These are phyloP conservation scores for Macrochelys suwanniensis DNA, from an alignment of 2,797 vertebrate species.

Conservation along the genomic window DNA sequence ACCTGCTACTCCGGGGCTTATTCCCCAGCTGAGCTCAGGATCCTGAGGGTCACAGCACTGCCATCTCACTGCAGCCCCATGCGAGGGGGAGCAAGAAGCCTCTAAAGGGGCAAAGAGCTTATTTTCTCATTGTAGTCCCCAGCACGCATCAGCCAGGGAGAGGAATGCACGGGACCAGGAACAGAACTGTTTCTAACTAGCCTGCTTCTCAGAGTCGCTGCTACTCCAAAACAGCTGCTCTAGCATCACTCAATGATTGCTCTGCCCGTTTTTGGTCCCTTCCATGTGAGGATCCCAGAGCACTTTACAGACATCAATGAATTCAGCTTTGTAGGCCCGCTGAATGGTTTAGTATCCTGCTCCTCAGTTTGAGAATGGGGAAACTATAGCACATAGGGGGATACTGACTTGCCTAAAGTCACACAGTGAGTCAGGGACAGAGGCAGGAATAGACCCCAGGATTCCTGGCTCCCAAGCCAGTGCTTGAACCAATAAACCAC, in stretches of 20 bases:
- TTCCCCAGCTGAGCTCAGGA: not conserved
- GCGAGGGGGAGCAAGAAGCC: not conserved
- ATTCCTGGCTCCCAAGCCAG: not conserved
- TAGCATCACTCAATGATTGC: not conserved
- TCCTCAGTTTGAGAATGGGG: not conserved
- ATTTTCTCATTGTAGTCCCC: not conserved
- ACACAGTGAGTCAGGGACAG: not conserved
- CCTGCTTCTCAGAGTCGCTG: not conserved
- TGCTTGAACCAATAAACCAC: not conserved
- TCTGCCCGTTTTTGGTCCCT: not conserved
- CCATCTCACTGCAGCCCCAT: not conserved
- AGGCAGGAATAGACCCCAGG: not conserved
- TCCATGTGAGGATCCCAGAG: not conserved
- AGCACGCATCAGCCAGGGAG: not conserved
- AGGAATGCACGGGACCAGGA: not conserved
- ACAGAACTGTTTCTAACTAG: not conserved
- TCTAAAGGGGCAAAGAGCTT: not conserved
- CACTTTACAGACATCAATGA: not conserved
- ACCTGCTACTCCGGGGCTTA: not conserved
- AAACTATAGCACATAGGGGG: not conserved
- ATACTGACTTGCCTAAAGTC: not conserved
- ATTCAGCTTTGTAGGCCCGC: not conserved
- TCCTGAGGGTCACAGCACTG: not conserved
- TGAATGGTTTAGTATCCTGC: not conserved
- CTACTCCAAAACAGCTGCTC: not conserved